A percentile compares a stretch with the other conserved stretches of the same genome.
Evolutionary conservation across 2,113 vertebrate genomes (phyloP).

Genomic region (Willisornis vidua): DNA sequence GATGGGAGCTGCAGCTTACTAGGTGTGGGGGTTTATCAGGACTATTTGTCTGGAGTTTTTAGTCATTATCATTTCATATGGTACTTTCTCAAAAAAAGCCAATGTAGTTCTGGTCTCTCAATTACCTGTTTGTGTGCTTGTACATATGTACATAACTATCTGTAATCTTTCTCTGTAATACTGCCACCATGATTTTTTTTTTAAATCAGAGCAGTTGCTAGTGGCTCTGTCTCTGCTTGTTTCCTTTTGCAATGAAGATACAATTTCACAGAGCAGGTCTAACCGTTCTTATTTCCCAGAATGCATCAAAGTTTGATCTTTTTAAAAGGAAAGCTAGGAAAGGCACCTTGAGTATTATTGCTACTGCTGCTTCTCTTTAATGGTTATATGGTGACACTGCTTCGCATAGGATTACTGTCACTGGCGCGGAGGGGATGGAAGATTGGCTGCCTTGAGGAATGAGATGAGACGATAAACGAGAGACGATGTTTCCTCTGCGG

Average conservation of each 20-base stretch:
- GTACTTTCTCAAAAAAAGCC: not conserved
- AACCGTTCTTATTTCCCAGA: not conserved
- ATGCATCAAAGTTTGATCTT: constrained; percentile 15
- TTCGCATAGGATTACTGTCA: constrained; percentile 39
- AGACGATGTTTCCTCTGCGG: not conserved
- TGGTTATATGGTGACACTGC: constrained; percentile 2
- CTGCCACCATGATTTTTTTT: not conserved
- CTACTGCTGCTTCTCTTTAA: constrained; percentile 10
- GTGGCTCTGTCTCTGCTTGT: not conserved
- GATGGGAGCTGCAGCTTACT: not conserved
- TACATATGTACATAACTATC: not conserved
- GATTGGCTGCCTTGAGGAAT: constrained; percentile 49
- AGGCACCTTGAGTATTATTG: constrained; percentile 51
- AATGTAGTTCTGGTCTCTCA: not conserved
- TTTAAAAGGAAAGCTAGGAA: constrained; percentile 17
- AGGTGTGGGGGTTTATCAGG: constrained; percentile 31
- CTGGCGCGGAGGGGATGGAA: not conserved
- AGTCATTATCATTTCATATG: constrained; percentile 24
- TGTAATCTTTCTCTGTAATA: not conserved
- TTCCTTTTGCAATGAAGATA: not conserved
- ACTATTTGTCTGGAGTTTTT: constrained; percentile 11
- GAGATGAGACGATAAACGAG: constrained; percentile 22
- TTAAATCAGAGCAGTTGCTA: not conserved
- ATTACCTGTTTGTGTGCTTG: not conserved
- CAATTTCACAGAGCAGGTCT: not conserved